Conservation (phyloP, 1,140 invertebrate genomes). For the Drosophila burlai region DNA sequence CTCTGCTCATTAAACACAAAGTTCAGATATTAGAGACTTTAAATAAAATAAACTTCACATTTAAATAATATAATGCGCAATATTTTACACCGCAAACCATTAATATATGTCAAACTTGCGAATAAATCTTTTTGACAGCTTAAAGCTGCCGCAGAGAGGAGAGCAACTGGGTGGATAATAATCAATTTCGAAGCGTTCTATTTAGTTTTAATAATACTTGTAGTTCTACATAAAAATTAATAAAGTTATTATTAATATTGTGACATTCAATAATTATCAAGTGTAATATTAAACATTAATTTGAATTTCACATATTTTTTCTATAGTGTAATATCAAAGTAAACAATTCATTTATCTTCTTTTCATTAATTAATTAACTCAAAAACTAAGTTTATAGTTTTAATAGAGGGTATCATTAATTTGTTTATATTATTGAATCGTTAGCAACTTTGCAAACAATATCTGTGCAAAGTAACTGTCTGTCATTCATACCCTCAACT, state of each 20-base stretch:
- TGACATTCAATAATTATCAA: neutral
- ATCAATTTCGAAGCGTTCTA: neutral
- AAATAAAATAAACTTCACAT: conserved; percentile 41
- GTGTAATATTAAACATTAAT: neutral
- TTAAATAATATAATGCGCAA: conserved; percentile 70
- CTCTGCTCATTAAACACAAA: conserved; percentile 26
- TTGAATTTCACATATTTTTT: too few relatives aligned
- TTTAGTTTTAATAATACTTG: neutral
- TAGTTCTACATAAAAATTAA: neutral
- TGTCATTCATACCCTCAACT: conserved; percentile 49
- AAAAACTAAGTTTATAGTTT: neutral
- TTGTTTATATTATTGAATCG: conserved; percentile 11
- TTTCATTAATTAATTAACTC: neutral
- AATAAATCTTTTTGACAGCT: conserved; percentile 71
- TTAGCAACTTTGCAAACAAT: conserved; percentile 38
- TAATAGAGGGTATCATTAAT: conserved; percentile 26
- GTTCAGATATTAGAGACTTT: conserved; percentile 12
- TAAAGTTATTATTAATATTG: neutral
- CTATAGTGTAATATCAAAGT: neutral
- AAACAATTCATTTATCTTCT: neutral
- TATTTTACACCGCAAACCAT: conserved; percentile 56
- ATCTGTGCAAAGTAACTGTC: conserved; percentile 51
- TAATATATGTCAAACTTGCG: conserved; percentile 56
- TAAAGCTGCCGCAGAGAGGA: conserved; percentile 37
- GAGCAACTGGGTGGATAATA: neutral